Evolutionary conservation across 1,140 invertebrate genomes (phyloP).

Genomic region (Drosophila sturtevanti): DNA sequence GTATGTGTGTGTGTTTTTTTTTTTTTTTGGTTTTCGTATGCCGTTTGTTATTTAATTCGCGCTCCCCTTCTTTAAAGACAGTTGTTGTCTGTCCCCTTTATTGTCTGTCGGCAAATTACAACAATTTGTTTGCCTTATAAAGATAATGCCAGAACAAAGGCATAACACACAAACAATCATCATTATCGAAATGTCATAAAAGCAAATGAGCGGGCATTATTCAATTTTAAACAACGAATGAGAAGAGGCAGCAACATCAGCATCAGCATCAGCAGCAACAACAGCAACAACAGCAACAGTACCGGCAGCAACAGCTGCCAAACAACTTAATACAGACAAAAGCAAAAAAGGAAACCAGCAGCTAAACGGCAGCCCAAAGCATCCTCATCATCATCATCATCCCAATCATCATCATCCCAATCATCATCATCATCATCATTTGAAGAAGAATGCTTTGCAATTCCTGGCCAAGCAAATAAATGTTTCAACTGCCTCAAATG

Average conservation of each 20-base stretch:
- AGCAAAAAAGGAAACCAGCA: conserved; percentile 34
- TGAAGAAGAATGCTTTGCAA: conserved; percentile 14
- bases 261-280: conserved; percentile 10
- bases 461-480: conserved; percentile 61
- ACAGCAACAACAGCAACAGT: background rate
- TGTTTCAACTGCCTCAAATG: conserved; percentile 71
- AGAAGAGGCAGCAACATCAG: conserved; percentile 38
- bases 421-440: conserved; percentile 10
- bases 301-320: conserved; percentile 64
- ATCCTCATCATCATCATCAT: conserved; percentile 8
- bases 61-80: background rate
- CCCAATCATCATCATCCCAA: conserved; percentile 3
- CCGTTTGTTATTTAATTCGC: conserved; percentile 36
- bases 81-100: conserved; percentile 23
- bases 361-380: conserved; percentile 30
- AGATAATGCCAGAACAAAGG: conserved; percentile 75
- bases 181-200: conserved; percentile 81
- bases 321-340: conserved; percentile 78
- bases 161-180: conserved; percentile 69
- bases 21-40: conserved; percentile 35
- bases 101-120: conserved; percentile 60
- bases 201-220: conserved; percentile 77
- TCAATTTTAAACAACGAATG: conserved; percentile 73
- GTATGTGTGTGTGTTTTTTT: too few species aligned
- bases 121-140: conserved; percentile 78